Evolutionary conservation across 2,888 invertebrate species (phyloP), one percentile per base, ranked within the genome.

Genomic region (Lasioglossum oenotherae): DNA sequence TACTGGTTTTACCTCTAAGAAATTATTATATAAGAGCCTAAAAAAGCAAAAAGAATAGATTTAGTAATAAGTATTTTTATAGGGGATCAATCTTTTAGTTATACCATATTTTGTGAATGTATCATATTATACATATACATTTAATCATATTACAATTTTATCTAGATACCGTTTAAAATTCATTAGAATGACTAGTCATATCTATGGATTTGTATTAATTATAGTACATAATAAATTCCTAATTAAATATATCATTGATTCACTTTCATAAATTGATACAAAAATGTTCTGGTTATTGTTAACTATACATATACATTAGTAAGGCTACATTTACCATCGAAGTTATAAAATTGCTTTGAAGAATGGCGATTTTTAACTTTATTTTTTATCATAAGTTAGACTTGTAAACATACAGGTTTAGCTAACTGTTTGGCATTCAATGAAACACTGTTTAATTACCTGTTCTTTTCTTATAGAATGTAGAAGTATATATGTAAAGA

Each of bases 1-100:
- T 57, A 46, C 27, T 27, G 73, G 44, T 73, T 35, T 73, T 57
- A 73, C 46, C 0, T 72, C 35, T 82, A 82, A 77, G 77, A 82
- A 23, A 83, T 27, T n/a, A 82, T 35, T 67, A 5, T 60, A 77
- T 57, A 67, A 38, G 23, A 31, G 64, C 31, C n/a, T 67, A 35
- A 38, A 27, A 3, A 77, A 67, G 23, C 44, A 82, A 14, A 57
- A 44, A 14, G 38, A 49, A 44, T 64, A 31, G 35, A n/a, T 38
- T 72, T 75, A n/a, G 64, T 74, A 1, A 12, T 49, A 79, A 57
- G 23, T 27, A 49, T 53, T 72, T 53, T 46, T 44, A 67, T 27
- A 49, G 53, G 16, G n/a, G 74, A 19, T 14, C n/a, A 83, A 78
- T 31, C 31, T 64, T 64, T 31, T 64, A 71, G 16, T 81, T 46